phyloP scores from a whole-genome alignment of 1,140 invertebrate species.

The Helicorthomorpha holstii region DNA sequence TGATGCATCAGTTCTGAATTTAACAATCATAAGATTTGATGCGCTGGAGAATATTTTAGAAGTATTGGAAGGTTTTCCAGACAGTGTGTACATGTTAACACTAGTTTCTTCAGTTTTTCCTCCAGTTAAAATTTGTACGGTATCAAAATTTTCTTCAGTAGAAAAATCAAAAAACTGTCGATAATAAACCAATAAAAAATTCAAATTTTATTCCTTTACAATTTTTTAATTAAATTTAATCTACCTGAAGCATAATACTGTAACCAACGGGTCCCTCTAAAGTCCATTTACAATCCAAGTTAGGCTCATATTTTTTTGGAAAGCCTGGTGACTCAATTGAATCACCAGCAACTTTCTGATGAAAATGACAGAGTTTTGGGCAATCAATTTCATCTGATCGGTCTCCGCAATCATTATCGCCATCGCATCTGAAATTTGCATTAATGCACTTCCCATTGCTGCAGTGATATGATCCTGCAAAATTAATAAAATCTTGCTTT shows the following conservation, averaged over 20 bases:
- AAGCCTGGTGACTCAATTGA: slow-evolving; percentile 87
- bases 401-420: slow-evolving; percentile 83
- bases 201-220: too few species aligned
- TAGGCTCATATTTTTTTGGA: slow-evolving; percentile 73
- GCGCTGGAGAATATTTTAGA: slow-evolving; percentile 76
- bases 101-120: slow-evolving; percentile 87
- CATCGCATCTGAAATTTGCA: slow-evolving; percentile 72
- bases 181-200: background rate
- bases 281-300: slow-evolving; percentile 92
- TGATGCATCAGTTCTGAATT: slow-evolving; percentile 82
- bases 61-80: slow-evolving; percentile 61
- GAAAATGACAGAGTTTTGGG: slow-evolving; percentile 67
- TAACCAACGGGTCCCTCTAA: slow-evolving; percentile 89
- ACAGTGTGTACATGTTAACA: slow-evolving; percentile 74
- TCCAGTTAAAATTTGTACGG: slow-evolving; percentile 85
- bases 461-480: slow-evolving; percentile 66
- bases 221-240: too few species aligned
- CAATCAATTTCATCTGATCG: slow-evolving; percentile 82
- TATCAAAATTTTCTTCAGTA: slow-evolving; percentile 89
- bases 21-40: slow-evolving; percentile 95
- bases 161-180: slow-evolving; percentile 87
- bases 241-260: slow-evolving; percentile 66
- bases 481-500: background rate
- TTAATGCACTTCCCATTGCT: slow-evolving; percentile 84
- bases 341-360: slow-evolving; percentile 67